Conservation (phyloP, 2,113 vertebrate genomes). For the Rostratula benghalensis region DNA sequence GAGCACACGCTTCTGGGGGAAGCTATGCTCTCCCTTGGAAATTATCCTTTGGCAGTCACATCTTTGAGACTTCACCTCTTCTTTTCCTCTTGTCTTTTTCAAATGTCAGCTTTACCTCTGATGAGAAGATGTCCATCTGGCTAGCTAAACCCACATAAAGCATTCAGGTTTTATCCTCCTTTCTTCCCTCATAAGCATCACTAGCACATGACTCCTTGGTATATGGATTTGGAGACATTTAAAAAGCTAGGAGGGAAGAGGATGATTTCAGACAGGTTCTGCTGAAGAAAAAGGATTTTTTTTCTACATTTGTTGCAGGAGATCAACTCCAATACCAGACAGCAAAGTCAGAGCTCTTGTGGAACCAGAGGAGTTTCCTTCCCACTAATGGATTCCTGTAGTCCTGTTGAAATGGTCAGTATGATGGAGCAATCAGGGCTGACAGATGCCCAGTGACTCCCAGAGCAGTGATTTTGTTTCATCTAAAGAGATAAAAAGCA, state of each 20-base stretch:
- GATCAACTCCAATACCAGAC: rapidly evolving
- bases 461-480: conserved; percentile 50
- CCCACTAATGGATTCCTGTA: not conserved
- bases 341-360: not conserved
- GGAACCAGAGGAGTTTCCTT: not conserved
- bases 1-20: not conserved
- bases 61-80: not conserved
- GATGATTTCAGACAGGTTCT: not conserved
- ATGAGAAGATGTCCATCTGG: not conserved
- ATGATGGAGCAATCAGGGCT: conserved; percentile 17
- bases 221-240: not conserved
- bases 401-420: conserved; percentile 24
- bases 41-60: not conserved
- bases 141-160: not conserved
- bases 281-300: not conserved
- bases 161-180: not conserved
- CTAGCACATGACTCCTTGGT: not conserved
- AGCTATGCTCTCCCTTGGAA: not conserved
- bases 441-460: conserved; percentile 40
- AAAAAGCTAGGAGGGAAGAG: not conserved
- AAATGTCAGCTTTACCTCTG: not conserved
- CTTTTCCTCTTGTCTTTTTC: not conserved
- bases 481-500: conserved; percentile 48
- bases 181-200: not conserved
- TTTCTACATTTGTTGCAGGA: not conserved